These are phyloP conservation scores for Panzeria rudis DNA, from an alignment of 2,888 invertebrate species.

Conservation along the genomic window DNA sequence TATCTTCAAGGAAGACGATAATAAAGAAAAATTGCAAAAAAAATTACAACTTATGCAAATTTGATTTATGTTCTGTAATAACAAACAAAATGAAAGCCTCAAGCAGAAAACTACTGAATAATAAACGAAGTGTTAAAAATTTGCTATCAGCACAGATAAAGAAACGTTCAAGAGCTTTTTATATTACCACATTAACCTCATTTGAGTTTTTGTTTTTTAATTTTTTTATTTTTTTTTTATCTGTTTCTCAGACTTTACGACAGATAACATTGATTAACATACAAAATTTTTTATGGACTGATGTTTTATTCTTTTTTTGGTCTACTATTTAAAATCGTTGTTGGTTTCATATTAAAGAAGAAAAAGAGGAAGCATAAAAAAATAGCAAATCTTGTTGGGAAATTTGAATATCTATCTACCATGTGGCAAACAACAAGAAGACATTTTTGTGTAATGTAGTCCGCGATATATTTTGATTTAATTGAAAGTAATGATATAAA, in stretches of 20 bases:
- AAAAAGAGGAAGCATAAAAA: neutral
- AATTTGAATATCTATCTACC: neutral
- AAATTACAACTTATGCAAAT: neutral
- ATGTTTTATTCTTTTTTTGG: neutral
- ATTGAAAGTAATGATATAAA: no score
- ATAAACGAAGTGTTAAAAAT: constrained; percentile 1
- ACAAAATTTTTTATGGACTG: neutral
- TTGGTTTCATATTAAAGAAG: neutral
- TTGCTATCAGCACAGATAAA: neutral
- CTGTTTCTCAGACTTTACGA: neutral
- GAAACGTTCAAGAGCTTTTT: neutral
- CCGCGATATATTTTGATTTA: no score
- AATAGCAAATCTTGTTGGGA: no score
- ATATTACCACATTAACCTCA: neutral
- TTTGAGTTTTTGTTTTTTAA: neutral
- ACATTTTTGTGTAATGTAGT: no score
- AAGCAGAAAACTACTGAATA: neutral
- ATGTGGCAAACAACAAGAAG: no score
- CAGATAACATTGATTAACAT: neutral
- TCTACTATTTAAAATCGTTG: neutral
- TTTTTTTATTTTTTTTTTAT: neutral
- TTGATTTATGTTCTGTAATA: neutral
- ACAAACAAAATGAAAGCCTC: neutral
- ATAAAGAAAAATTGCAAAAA: neutral
- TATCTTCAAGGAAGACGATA: neutral